phyloP scores from a whole-genome alignment of 2,797 vertebrate species.

The Neomorphus geoffroyi region DNA sequence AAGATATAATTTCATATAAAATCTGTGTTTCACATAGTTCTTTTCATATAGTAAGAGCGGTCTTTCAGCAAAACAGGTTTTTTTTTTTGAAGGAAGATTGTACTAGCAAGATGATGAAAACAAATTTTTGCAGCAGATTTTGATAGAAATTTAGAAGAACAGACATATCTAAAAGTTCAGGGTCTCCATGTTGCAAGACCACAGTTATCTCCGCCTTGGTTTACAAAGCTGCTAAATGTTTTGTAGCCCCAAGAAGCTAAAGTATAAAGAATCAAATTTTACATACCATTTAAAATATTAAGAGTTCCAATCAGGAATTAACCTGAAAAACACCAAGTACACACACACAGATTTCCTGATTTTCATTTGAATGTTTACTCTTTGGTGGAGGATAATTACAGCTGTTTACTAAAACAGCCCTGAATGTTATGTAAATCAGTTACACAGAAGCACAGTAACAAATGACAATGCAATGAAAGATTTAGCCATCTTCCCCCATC shows the following conservation, averaged over 20 bases:
- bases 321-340: neutral
- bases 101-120: neutral
- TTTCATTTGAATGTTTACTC: neutral
- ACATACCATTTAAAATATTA: neutral
- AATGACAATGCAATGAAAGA: neutral
- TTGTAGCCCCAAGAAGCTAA: neutral
- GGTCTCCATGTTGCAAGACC: neutral
- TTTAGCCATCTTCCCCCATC: neutral
- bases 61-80: neutral
- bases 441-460: neutral
- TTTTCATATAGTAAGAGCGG: neutral
- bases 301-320: neutral
- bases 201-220: neutral
- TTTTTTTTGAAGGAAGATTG: neutral
- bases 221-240: neutral
- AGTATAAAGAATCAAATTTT: neutral
- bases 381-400: neutral
- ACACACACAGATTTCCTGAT: rapidly evolving
- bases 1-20: neutral
- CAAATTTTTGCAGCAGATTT: neutral
- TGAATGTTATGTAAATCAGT: neutral
- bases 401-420: neutral
- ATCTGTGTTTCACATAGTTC: neutral
- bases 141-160: neutral
- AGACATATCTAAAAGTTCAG: neutral